Base-by-base conservation (phyloP, 2,797 vertebrate species). In the Parambassis ranga region DNA sequence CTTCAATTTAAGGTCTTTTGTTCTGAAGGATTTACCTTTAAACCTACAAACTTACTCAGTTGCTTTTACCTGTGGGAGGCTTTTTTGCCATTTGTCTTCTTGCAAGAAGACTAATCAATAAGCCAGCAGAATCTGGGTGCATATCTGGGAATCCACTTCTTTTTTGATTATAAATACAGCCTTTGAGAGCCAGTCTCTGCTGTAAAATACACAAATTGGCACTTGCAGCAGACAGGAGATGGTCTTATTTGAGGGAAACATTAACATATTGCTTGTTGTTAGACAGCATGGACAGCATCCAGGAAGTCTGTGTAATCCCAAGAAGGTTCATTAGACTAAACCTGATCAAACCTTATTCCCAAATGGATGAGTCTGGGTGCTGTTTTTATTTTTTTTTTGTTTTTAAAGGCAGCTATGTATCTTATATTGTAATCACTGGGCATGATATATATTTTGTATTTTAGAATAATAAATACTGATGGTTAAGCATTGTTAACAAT, bases 291-390 rank as follows among this genome's bases (percentile, higher is more conserved):
- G 66, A 67, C 59, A 71, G 72, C 57, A 51, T 33, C 49, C 46
- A 64, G 43, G 65, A 83, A 79, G 71, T 28, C 57, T 51, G 63
- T 33, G 24, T 84, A 85, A 91, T 88, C 84, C 84, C 75, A 65
- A 14, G 67, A 65, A 88, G 78, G 59, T 87, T 89, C 79, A 88
- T 85, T 84, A 87, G 59, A 65, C 48, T 58, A 84, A 76, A 83
- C 62, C 75, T 56, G 47, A 65, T 80, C 53, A 70, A 61, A 56
- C 61, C 16, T 16, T 56, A 52, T 65, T 88, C 79, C 71, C 76
- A 7, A 11, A 41, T 37, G 75, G 43, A 71, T 4, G 10, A 2
- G 11, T 44, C 32, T 2, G n/a, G n/a, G n/a, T n/a, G n/a, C n/a
- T n/a, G n/a, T n/a, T n/a, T n/a, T n/a, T n/a, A n/a, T n/a, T n/a